phyloP scores from a whole-genome alignment of 2,113 vertebrate species.

The Polyodon spathula region DNA sequence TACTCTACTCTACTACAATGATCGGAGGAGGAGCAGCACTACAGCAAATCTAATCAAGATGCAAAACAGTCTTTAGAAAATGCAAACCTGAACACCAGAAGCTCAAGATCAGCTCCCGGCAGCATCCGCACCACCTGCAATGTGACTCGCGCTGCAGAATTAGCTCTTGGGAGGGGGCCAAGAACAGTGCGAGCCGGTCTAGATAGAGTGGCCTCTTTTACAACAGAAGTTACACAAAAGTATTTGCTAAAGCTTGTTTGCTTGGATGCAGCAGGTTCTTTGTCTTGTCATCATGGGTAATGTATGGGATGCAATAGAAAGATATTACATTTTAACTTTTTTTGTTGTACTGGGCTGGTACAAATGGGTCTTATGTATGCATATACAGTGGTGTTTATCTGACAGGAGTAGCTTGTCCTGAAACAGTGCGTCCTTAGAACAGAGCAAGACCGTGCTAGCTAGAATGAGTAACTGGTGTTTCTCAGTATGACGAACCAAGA shows the following conservation, averaged over 20 bases:
- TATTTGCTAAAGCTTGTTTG: conserved; percentile 34
- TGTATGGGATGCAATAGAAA: too few species aligned
- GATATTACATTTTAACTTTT: too few species aligned
- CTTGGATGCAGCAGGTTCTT: conserved; percentile 32
- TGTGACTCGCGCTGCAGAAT: conserved; percentile 44
- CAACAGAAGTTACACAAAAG: conserved; percentile 45
- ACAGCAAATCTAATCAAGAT: conserved; percentile 10
- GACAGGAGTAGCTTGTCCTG: too few species aligned
- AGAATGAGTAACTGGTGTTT: too few species aligned
- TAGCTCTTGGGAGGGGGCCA: conserved; percentile 36
- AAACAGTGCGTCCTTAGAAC: too few species aligned
- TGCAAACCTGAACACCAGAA: too few species aligned
- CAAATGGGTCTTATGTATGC: too few species aligned
- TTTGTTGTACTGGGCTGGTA: too few species aligned
- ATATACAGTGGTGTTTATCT: too few species aligned
- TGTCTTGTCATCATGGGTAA: conserved; percentile 23
- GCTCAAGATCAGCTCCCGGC: conserved; percentile 32
- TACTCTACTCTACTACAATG: too few species aligned
- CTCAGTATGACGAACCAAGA: too few species aligned
- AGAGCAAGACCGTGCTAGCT: too few species aligned
- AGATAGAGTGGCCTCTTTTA: conserved; percentile 37
- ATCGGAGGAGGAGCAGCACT: neutral
- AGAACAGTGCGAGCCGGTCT: conserved; percentile 31
- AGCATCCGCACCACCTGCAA: conserved; percentile 29
- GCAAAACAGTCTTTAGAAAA: conserved; percentile 29